phyloP scores from a whole-genome alignment of 2,888 invertebrate species.

The Coecobrya sp. region DNA sequence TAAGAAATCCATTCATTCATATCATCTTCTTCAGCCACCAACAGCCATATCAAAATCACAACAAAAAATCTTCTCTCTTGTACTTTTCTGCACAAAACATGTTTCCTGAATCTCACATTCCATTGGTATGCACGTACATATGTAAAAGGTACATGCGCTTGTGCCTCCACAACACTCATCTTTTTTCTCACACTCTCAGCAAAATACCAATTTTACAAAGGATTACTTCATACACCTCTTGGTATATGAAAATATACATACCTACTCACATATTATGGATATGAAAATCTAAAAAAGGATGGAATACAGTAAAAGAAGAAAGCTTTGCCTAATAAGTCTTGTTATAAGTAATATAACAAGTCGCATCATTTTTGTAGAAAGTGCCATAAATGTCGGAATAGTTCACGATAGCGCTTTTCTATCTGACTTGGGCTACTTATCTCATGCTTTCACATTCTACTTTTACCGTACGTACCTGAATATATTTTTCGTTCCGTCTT shows the following conservation, averaged over 20 bases:
- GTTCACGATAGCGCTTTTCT: neutral
- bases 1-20: constrained; percentile 38
- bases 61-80: constrained; percentile 27
- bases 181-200: neutral
- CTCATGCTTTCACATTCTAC: neutral
- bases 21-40: constrained; percentile 18
- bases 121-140: neutral
- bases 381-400: neutral
- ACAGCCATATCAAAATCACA: neutral
- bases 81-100: constrained; percentile 10
- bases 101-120: constrained; percentile 1
- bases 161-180: constrained; percentile 31
- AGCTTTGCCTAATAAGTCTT: constrained; percentile 47
- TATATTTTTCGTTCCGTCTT: neutral
- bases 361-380: constrained; percentile 32
- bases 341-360: constrained; percentile 48
- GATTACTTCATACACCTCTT: constrained; percentile 47
- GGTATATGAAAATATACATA: neutral
- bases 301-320: neutral
- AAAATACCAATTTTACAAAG: constrained; percentile 52
- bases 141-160: neutral
- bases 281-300: neutral
- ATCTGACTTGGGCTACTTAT: neutral
- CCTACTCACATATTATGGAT: too few species aligned
- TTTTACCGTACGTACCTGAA: neutral